Evolutionary conservation across 2,797 vertebrate species (phyloP), one percentile per base, ranked within the genome.

Genomic region (Caiman crocodilus): DNA sequence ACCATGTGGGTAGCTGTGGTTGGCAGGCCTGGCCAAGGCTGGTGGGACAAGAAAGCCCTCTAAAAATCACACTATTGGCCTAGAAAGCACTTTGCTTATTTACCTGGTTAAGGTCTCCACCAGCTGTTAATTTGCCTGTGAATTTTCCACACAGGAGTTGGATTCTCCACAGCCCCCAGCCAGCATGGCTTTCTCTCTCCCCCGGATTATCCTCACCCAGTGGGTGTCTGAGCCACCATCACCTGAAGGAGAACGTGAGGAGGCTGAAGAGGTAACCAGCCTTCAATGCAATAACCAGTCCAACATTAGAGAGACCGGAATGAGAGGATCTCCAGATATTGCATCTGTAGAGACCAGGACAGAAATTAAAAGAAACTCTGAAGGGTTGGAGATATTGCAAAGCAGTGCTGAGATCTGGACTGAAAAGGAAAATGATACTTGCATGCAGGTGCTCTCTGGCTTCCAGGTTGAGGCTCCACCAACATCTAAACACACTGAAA

Each of bases 171-270:
- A 89, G 50, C 75, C 93, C 84, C 57, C 92, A 17, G 93, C 89
- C 87, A 77, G 88, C 94, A 84, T 93, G 10, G 90, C 92, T 16
- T 94, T 97, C 95, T 96, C 97, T n/a, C 59, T 98, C 89, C 98
- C 99, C 16, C 97, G 96, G 97, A 99, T 99, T 95, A 95, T 99
- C 95, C 97, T 99, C 97, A 99, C 98, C 57, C 97, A 98, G 89
- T 98, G 98, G 86, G 95, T 94, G 81, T 97, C 98, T 5, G 96
- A 96, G 61, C 97, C 97, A 4, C 92, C 97, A 2, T 93, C 98
- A 75, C 96, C 97, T 7, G 98, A 98, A 89, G 96, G 94, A 84
- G 96, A 85, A 76, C 92, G 89, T 82, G 96, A 97, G 96, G 82
- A 8, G n/a, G 21, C 82, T 20, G 35, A 60, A 82, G 83, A 85